These are phyloP conservation scores for Diorhabda elongata DNA, from an alignment of 1,140 invertebrate species.

Conservation along the genomic window DNA sequence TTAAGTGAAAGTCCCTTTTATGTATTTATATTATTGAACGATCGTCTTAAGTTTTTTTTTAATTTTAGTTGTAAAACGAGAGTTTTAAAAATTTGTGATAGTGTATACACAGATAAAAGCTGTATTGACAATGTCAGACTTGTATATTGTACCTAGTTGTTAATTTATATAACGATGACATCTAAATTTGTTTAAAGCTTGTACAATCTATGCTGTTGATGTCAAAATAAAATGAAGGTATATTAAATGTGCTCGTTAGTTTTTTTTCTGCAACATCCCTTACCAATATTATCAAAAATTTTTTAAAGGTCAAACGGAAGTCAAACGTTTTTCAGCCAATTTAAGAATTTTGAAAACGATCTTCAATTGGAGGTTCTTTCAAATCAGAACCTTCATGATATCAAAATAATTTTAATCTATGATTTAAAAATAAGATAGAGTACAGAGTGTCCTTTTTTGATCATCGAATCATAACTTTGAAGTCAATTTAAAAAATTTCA, in stretches of 20 bases:
- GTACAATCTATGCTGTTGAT: conserved; percentile 45
- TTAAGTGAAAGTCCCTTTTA: background rate
- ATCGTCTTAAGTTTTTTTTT: background rate
- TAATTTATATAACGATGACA: conserved; percentile 41
- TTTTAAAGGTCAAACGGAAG: background rate
- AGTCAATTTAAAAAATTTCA: too few relatives aligned
- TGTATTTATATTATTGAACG: conserved; percentile 5
- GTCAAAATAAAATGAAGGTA: conserved; percentile 38
- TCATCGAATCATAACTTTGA: too few relatives aligned
- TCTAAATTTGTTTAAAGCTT: conserved; percentile 40
- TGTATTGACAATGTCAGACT: conserved; percentile 46
- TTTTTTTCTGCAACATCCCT: background rate
- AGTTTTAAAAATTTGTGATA: conserved; percentile 34
- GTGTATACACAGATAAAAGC: conserved; percentile 34
- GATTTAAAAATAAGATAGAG: background rate
- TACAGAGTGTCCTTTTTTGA: too few relatives aligned
- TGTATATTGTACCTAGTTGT: conserved; percentile 41
- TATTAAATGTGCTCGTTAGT: conserved; percentile 5
- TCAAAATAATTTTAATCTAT: background rate
- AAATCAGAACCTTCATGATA: background rate
- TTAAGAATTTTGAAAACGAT: background rate
- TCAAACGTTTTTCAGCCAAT: background rate
- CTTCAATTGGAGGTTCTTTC: background rate
- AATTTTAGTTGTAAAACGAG: background rate
- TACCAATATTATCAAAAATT: background rate